A percentile compares a stretch with the other conserved stretches of the same genome.
These are phyloP conservation scores for Drosophila paracracens DNA, from an alignment of 2,888 invertebrate species.

Conservation along the genomic window DNA sequence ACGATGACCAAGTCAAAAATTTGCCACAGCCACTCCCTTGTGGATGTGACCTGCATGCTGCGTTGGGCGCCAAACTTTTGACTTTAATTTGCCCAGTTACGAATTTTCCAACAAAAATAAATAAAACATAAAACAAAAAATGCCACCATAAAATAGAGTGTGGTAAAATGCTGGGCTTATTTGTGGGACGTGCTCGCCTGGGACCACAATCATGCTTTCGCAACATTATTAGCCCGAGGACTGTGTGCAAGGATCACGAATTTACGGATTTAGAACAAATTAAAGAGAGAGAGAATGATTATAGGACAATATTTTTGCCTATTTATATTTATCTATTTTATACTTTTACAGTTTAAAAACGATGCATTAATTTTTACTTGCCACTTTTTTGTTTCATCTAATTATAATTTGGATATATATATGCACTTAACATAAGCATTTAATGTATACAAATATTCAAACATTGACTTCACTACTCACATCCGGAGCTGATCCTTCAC, in stretches of 20 bases:
- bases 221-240: conserved; percentile 38
- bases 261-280: neutral
- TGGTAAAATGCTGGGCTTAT: conserved; percentile 59
- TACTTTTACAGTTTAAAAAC: too few species aligned
- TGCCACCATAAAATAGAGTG: conserved; percentile 45
- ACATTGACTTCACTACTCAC: neutral
- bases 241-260: neutral
- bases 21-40: conserved; percentile 22
- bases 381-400: neutral
- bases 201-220: conserved; percentile 41
- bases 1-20: conserved; percentile 32
- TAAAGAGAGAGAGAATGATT: neutral
- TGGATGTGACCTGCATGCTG: conserved; percentile 74
- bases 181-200: conserved; percentile 57
- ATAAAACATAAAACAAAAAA: conserved; percentile 22
- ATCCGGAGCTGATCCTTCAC: neutral
- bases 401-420: neutral
- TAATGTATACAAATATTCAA: neutral
- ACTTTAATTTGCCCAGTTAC: conserved; percentile 72
- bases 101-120: conserved; percentile 38
- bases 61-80: conserved; percentile 70
- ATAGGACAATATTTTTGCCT: neutral
- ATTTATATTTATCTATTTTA: neutral
- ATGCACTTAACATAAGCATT: neutral
- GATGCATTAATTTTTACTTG: neutral